These are phyloP conservation scores for Oscheius sp. DNA, from an alignment of 1,140 invertebrate genomes.

Conservation along the genomic window DNA sequence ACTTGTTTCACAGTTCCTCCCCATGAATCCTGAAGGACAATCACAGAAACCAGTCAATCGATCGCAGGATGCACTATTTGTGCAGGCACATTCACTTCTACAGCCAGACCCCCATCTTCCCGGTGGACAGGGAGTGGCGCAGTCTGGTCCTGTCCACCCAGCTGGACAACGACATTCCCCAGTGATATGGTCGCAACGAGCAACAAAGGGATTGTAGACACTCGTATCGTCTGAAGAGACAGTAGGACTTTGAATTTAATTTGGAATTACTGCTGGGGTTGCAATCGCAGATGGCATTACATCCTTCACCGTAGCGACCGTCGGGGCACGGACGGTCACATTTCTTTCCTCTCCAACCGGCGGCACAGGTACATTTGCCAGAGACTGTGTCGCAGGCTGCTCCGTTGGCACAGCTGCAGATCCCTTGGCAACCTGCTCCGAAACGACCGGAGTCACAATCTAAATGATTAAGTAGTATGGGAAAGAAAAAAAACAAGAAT, in stretches of 20 bases:
- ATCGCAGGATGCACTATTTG: constrained; percentile 54
- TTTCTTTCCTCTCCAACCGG: constrained; percentile 72
- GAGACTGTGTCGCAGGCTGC: constrained; percentile 77
- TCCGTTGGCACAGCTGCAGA: constrained; percentile 86
- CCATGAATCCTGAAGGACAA: constrained; percentile 63
- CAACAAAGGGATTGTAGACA: constrained; percentile 32
- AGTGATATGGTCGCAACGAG: constrained; percentile 62
- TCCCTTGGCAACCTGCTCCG: constrained; percentile 76
- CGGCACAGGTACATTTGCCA: constrained; percentile 75
- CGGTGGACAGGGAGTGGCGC: constrained; percentile 50
- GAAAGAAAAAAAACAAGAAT: no score
- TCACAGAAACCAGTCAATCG: constrained; percentile 63
- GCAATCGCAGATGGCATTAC: constrained; percentile 48
- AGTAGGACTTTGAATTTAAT: neutral
- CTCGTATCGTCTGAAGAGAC: constrained; percentile 25
- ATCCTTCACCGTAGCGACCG: constrained; percentile 61
- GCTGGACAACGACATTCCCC: constrained; percentile 79
- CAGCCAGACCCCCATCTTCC: constrained; percentile 51
- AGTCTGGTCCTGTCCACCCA: constrained; percentile 65
- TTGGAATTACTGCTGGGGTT: constrained; percentile 19
- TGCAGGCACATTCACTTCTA: constrained; percentile 41
- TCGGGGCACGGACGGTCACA: constrained; percentile 74
- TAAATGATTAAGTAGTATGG: no score
- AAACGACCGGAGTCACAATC: constrained; percentile 74
- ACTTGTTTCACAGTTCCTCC: constrained; percentile 61